Evolutionary conservation across 2,113 vertebrate genomes (phyloP).

Genomic region (Centropus bengalensis): DNA sequence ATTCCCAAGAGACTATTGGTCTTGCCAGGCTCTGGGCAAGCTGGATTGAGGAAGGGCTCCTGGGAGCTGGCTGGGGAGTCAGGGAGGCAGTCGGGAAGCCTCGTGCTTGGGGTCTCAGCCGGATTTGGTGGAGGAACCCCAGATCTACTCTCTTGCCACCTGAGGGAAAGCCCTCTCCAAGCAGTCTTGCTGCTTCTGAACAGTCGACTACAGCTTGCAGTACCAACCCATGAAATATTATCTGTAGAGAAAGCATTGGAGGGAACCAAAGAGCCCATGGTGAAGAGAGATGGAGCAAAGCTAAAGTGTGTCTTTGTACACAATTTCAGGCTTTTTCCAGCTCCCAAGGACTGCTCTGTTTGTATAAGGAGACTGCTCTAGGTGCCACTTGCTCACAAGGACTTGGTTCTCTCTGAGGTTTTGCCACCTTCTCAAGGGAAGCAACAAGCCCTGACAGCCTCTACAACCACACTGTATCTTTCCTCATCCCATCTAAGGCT

Average conservation of each 20-base stretch:
- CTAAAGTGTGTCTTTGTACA: background rate
- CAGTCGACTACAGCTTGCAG: accelerated
- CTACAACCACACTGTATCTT: accelerated
- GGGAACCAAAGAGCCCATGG: background rate
- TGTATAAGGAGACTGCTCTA: background rate
- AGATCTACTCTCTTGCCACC: background rate
- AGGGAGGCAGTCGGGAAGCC: background rate
- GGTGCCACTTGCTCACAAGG: background rate
- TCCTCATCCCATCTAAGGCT: background rate
- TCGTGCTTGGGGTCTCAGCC: accelerated
- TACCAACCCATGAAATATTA: background rate
- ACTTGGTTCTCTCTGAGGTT: background rate
- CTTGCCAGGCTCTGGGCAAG: background rate
- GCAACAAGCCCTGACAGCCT: background rate
- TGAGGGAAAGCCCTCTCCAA: background rate
- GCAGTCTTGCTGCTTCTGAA: background rate
- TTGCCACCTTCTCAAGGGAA: background rate
- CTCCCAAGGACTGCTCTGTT: background rate
- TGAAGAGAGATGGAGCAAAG: background rate
- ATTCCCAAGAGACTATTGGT: background rate
- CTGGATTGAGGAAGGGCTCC: background rate
- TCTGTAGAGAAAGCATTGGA: background rate
- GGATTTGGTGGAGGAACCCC: background rate
- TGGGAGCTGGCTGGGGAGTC: background rate
- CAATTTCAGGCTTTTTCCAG: background rate